Conservation (phyloP, 2,888 invertebrate genomes). For the Perdita meconis region DNA sequence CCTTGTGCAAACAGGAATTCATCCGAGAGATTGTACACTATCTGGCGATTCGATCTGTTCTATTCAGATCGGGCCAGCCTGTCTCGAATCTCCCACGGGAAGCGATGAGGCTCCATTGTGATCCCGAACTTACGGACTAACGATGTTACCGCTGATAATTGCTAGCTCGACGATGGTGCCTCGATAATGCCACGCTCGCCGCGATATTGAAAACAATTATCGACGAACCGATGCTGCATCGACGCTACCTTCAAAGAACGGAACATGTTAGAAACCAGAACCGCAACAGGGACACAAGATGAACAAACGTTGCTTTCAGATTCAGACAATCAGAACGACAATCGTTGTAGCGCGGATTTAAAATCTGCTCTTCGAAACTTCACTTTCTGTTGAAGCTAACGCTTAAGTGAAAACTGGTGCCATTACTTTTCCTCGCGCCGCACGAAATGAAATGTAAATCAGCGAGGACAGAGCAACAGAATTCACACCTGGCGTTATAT, state of each 20-base stretch:
- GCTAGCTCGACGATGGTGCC: constrained; percentile 30
- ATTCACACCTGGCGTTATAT: not conserved
- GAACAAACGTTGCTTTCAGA: too few species aligned
- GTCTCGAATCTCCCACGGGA: constrained; percentile 30
- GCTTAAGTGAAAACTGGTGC: too few species aligned
- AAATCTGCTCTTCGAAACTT: too few species aligned
- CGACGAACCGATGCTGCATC: constrained; percentile 28
- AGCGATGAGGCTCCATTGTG: constrained; percentile 46
- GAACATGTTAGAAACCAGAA: too few species aligned
- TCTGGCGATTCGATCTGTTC: constrained; percentile 50
- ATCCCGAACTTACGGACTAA: constrained; percentile 45
- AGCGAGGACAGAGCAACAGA: not conserved
- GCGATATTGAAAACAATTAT: constrained; percentile 54
- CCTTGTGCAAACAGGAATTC: constrained; percentile 45
- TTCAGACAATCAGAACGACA: too few species aligned
- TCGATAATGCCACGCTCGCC: constrained; percentile 41
- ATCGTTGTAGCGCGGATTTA: too few species aligned
- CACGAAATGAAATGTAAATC: not conserved
- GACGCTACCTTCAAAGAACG: not conserved
- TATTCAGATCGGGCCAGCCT: constrained; percentile 36
- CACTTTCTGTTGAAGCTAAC: too few species aligned
- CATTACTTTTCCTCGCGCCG: not conserved
- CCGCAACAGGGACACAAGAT: too few species aligned
- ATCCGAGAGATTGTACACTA: constrained; percentile 50
- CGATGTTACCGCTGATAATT: constrained; percentile 58